Base-by-base conservation (phyloP, 1,140 invertebrate species). In the Drosophila mauritiana region DNA sequence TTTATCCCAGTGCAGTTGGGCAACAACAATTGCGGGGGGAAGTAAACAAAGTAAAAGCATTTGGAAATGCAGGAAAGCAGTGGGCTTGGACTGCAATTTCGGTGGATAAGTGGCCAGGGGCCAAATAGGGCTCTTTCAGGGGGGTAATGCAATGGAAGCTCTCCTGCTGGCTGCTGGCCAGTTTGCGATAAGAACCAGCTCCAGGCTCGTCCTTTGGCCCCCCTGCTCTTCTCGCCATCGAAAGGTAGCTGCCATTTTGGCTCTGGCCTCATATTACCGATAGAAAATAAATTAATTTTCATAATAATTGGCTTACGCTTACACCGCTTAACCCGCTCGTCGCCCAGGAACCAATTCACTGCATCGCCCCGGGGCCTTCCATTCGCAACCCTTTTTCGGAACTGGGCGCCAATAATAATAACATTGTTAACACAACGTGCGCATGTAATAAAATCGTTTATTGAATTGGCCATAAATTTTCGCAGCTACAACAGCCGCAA, bases 381-480 rank as follows among this genome's bases (percentile, higher is more conserved):
- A n/a, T n/a, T 11, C 20, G 36, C 49, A 70, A 48, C 56, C 61
- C 53, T 82, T 82, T 67, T 65, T 75, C 61, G 69, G 77, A 80
- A 58, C 69, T 34, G 80, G 57, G 78, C 82, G 78, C 80, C 84
- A 88, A 86, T 86, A 89, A 89, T 89, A 91, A 91, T 91, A 89
- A 89, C 83, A 86, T 88, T 89, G 83, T 78, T 84, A 91, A 83
- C 80, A 88, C 73, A 91, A 89, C 80, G 83, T 84, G 88, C 80
- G 73, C 83, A 78, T 91, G 89, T 91, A 91, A 91, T 91, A 91
- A 91, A 91, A 91, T 91, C 89, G 88, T 91, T 91, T 89, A 91
- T 91, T 91, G 88, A 91, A 91, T 91, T 91, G 88, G 77, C 83
- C 78, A 91, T 88, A 91, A 91, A 91, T 88, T 91, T 76, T 79